These are phyloP conservation scores for Colossoma macropomum DNA, from an alignment of 2,113 vertebrate species.

Conservation along the genomic window DNA sequence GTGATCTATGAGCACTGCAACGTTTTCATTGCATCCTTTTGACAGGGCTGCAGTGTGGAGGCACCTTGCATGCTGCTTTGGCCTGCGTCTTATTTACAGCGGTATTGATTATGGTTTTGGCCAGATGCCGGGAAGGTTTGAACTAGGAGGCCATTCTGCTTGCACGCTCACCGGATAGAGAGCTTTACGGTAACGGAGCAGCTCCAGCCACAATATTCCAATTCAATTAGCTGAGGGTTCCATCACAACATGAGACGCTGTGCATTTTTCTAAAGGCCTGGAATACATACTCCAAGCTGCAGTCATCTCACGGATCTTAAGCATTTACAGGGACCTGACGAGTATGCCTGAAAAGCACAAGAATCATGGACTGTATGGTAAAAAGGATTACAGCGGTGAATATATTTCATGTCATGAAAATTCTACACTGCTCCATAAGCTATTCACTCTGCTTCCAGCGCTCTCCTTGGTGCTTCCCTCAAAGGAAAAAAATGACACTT, in stretches of 20 bases:
- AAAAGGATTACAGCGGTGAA: conserved; percentile 32
- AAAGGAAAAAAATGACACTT: conserved; percentile 65
- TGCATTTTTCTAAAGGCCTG: background rate
- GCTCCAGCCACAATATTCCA: conserved; percentile 36
- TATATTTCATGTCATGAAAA: conserved; percentile 31
- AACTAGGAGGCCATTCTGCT: conserved; percentile 2
- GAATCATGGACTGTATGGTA: background rate
- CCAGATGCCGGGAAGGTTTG: conserved; percentile 43
- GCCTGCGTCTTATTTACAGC: conserved; percentile 67
- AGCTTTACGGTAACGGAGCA: conserved; percentile 44
- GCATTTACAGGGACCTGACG: background rate
- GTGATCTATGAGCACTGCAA: conserved; percentile 10
- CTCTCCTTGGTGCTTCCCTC: conserved; percentile 60
- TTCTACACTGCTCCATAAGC: conserved; percentile 45
- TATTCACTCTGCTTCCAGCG: conserved; percentile 48
- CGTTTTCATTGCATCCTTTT: background rate
- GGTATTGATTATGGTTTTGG: conserved; percentile 68
- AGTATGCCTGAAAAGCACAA: background rate
- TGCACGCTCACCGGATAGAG: conserved; percentile 30
- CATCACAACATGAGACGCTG: conserved; percentile 21
- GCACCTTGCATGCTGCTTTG: conserved; percentile 35
- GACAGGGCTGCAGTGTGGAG: conserved; percentile 13
- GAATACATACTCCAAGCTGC: conserved; percentile 11
- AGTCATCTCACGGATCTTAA: conserved; percentile 22
- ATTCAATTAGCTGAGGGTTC: conserved; percentile 38